A percentile compares a stretch with the other conserved stretches of the same genome.
phyloP scores from a whole-genome alignment of 1,140 invertebrate genomes.

The Thaumetopoea pityocampa region DNA sequence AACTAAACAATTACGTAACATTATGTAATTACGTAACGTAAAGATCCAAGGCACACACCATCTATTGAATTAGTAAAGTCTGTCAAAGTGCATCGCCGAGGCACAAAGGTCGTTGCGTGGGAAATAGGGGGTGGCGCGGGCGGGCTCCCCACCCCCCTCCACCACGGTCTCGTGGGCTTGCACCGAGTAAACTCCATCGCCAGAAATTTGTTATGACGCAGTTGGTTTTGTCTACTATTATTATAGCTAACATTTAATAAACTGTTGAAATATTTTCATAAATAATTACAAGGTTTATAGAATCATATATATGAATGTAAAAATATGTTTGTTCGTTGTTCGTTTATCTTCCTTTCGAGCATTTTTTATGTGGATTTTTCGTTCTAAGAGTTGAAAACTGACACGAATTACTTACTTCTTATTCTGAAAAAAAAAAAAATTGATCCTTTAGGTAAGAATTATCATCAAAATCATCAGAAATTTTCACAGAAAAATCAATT shows the following conservation, averaged over 20 bases:
- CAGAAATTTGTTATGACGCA: conserved; percentile 73
- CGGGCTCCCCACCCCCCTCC: conserved; percentile 25
- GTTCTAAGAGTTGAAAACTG: too few species aligned
- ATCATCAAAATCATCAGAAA: too few species aligned
- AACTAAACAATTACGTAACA: conserved; percentile 13
- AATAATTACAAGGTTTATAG: neutral
- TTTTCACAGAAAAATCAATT: too few species aligned
- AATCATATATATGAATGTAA: neutral
- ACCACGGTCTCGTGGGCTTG: conserved; percentile 40
- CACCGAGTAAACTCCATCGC: conserved; percentile 53
- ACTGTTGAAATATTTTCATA: neutral
- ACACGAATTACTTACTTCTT: too few species aligned
- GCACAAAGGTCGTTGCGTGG: conserved; percentile 73
- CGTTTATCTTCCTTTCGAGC: too few species aligned
- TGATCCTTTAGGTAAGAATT: too few species aligned
- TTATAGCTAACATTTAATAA: conserved; percentile 13
- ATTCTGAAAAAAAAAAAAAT: too few species aligned
- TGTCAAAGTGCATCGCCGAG: conserved; percentile 71
- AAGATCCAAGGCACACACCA: conserved; percentile 39
- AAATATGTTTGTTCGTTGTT: too few species aligned
- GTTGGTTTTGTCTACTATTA: conserved; percentile 49
- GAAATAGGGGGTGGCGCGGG: conserved; percentile 42
- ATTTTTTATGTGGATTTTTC: too few species aligned
- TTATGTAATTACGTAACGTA: conserved; percentile 16
- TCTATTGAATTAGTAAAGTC: conserved; percentile 74